Base-by-base conservation (phyloP, 2,113 vertebrate genomes). In the Bambusicola thoracicus region DNA sequence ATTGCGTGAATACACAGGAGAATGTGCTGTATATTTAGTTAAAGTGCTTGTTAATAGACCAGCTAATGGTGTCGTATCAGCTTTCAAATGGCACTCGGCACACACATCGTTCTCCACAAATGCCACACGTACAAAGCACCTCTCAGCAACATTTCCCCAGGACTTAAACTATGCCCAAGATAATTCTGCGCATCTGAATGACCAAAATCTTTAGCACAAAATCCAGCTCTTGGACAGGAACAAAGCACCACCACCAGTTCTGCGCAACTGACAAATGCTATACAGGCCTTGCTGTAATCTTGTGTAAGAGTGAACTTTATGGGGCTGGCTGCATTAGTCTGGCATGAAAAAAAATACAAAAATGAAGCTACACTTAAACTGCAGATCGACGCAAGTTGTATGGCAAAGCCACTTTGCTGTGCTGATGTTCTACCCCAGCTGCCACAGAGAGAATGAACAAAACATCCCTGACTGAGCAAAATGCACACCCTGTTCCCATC, bases 261-360 rank as follows among this genome's bases (percentile, higher is more conserved):
- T n/a, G 78, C 46, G 6, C 32, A 34, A 65, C 67, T 81, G 56
- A 59, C 53, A 93, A 87, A 92, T 8, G 63, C 58, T 59, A 29
- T 38, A 48, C 66, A 93, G 59, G 5, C 41, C 24, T 22, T 0
- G 0, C 59, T 80, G 74, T 77, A 73, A 81, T 80, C 84, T 85
- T 75, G 84, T 83, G 43, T 75, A 82, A 74, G 84, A 93, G 58
- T 15, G 58, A 96, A 46, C 38, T 94, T 91, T 87, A 91, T 3
- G 67, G 91, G 41, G 63, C 32, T 87, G 72, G 44, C 34, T 38
- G 70, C 41, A 79, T 91, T 85, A 92, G 67, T 44, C 20, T 81
- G 67, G 16, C 67, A 75, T 81, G 80, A 15, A 51, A 85, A 88
- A 6, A 17, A 40, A 86, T 4, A 49, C 32, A 75, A 85, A 81